Evolutionary conservation across 2,113 vertebrate genomes (phyloP), one percentile per base, ranked within the genome.

Genomic region (Spermophilus dauricus): DNA sequence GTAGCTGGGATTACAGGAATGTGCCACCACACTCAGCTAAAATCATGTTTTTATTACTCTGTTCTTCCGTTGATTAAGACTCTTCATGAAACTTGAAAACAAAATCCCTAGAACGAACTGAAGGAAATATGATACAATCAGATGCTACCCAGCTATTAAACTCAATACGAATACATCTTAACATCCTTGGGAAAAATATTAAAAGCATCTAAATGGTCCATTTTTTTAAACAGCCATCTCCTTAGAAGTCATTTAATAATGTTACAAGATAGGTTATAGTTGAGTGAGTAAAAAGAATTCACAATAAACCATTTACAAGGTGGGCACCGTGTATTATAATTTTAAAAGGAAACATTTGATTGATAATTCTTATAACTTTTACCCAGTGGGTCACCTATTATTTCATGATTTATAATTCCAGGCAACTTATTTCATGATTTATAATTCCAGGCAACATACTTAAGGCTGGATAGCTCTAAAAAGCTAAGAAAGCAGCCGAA

Each of bases 221-320:
- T 83, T 24, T 86, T 86, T 45, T 30, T 92, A 78, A 78, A 76
- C 8, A 95, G 34, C 30, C 11, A 80, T 61, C 56, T 30, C 0
- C 20, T 53, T 67, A 24, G 37, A 70, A 97, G 39, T 18, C 24
- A 42, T 67, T 32, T 85, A 34, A 8, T 94, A 81, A 86, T 56
- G 39, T 32, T 17, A 1, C 1, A 86, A 86, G 22, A 22, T 8
- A 72, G 30, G 18, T 80, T 89, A 69, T 51, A 48, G 56, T 80
- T 48, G 73, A 80, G 16, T 2, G 24, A 95, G 39, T 86, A 83
- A 76, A 72, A 65, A 37, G 94, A 95, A 96, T 67, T 37, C 69
- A 94, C n/a, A 90, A 8, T 16, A 97, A 24, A 0, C 75, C 24
- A 63, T n/a, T 86, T 82, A 20, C 39, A 67, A 91, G 80, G 8